Conservation (phyloP, 2,888 invertebrate species). For the Protophormia terraenovae region DNA sequence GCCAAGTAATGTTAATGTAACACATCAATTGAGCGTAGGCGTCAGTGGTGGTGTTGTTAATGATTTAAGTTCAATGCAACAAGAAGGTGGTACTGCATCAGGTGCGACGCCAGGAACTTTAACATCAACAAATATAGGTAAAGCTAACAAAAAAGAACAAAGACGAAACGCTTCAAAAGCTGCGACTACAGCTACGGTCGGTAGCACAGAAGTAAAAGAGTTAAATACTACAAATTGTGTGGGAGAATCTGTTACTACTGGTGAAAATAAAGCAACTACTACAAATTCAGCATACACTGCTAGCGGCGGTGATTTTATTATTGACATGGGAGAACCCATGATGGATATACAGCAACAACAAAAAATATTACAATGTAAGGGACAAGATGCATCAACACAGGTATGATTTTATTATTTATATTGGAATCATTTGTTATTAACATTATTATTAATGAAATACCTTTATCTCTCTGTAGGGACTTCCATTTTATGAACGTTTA, state of each 20-base stretch:
- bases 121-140: background rate
- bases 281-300: constrained; percentile 64
- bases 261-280: constrained; percentile 54
- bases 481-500: constrained; percentile 72
- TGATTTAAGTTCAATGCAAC: constrained; percentile 70
- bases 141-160: constrained; percentile 66
- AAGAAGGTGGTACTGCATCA: constrained; percentile 59
- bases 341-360: constrained; percentile 71
- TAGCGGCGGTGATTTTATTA: constrained; percentile 81
- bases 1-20: constrained; percentile 84
- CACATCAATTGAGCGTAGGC: constrained; percentile 68
- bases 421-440: too few relatives aligned
- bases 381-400: constrained; percentile 68
- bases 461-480: constrained; percentile 69
- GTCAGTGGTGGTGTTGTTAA: constrained; percentile 57
- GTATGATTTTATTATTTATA: constrained; percentile 38
- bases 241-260: constrained; percentile 64
- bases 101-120: background rate
- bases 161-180: constrained; percentile 68
- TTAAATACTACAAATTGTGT: constrained; percentile 32
- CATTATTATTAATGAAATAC: background rate
- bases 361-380: constrained; percentile 69
- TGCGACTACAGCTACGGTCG: constrained; percentile 50
- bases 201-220: constrained; percentile 52
- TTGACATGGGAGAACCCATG: constrained; percentile 80